These are phyloP conservation scores for Caenorhabditis virilis DNA, from an alignment of 2,888 invertebrate genomes.

Conservation along the genomic window DNA sequence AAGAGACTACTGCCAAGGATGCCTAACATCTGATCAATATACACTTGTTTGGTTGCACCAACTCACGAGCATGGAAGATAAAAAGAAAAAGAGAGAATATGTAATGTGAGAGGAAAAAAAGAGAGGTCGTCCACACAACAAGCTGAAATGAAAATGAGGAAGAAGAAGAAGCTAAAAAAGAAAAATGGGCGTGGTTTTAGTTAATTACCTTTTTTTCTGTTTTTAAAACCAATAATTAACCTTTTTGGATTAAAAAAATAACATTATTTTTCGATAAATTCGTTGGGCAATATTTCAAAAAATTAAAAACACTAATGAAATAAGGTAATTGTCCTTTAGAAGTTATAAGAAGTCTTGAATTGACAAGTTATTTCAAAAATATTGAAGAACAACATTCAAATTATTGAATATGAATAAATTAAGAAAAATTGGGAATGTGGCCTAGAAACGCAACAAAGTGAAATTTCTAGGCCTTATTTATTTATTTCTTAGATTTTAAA, in stretches of 20 bases:
- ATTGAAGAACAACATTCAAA: too few species aligned
- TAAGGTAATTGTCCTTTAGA: too few species aligned
- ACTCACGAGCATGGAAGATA: conserved; percentile 2
- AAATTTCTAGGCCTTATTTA: neutral
- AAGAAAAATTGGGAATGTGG: too few species aligned
- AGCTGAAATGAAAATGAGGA: conserved; percentile 5
- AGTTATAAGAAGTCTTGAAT: too few species aligned
- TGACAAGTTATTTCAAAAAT: too few species aligned
- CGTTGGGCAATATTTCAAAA: neutral
- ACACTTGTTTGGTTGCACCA: neutral
- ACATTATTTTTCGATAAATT: neutral
- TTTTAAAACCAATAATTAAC: neutral
- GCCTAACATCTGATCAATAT: too few species aligned
- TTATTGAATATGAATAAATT: too few species aligned
- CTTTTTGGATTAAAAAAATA: neutral
- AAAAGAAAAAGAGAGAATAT: conserved; percentile 3
- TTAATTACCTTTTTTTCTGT: neutral
- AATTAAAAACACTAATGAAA: too few species aligned
- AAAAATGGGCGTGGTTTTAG: too few species aligned
- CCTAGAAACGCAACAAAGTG: too few species aligned
- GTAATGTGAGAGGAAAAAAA: too few species aligned
- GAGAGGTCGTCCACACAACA: too few species aligned
- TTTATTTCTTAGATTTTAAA: neutral
- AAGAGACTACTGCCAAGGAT: neutral
- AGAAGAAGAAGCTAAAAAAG: conserved; percentile 1